A percentile compares a stretch with the other conserved stretches of the same genome.
These are phyloP conservation scores for Nothobranchius furzeri DNA, from an alignment of 2,113 vertebrate species.

Conservation along the genomic window DNA sequence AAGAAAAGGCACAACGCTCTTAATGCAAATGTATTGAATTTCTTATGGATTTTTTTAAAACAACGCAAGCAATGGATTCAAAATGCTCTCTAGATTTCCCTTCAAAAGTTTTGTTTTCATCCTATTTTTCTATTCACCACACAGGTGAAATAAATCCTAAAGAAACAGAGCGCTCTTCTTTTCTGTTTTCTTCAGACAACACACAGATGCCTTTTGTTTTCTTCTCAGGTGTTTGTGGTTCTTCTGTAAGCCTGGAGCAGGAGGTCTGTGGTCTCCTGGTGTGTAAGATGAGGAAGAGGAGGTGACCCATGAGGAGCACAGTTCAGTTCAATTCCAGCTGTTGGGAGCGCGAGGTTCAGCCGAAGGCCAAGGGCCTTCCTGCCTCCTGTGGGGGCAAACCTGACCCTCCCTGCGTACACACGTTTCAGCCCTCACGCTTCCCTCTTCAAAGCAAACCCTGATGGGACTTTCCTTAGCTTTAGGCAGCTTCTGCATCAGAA, in stretches of 20 bases:
- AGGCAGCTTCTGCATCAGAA: slow-evolving; percentile 40
- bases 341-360: slow-evolving; percentile 75
- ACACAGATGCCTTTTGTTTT: slow-evolving; percentile 12
- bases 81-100: slow-evolving; percentile 82
- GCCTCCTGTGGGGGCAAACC: slow-evolving; percentile 69
- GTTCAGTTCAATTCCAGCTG: slow-evolving; percentile 79
- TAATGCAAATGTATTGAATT: slow-evolving; percentile 81
- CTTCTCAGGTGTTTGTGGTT: slow-evolving; percentile 56
- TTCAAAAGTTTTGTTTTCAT: slow-evolving; percentile 81
- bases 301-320: slow-evolving; percentile 43
- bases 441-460: slow-evolving; percentile 58
- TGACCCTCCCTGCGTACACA: slow-evolving; percentile 46
- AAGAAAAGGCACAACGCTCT: slow-evolving; percentile 82
- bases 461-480: slow-evolving; percentile 59
- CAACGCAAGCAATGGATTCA: slow-evolving; percentile 79
- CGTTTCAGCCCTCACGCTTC: slow-evolving; percentile 29
- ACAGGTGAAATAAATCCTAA: slow-evolving; percentile 81
- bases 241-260: slow-evolving; percentile 18
- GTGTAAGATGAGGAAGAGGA: slow-evolving; percentile 34
- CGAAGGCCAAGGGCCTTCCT: slow-evolving; percentile 69
- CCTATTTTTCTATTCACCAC: slow-evolving; percentile 84
- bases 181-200: slow-evolving; percentile 23
- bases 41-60: slow-evolving; percentile 64
- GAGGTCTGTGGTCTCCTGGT: slow-evolving; percentile 28
- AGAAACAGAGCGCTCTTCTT: slow-evolving; percentile 56